phyloP scores from a whole-genome alignment of 2,888 invertebrate genomes.

The Hypomecis atomaria region DNA sequence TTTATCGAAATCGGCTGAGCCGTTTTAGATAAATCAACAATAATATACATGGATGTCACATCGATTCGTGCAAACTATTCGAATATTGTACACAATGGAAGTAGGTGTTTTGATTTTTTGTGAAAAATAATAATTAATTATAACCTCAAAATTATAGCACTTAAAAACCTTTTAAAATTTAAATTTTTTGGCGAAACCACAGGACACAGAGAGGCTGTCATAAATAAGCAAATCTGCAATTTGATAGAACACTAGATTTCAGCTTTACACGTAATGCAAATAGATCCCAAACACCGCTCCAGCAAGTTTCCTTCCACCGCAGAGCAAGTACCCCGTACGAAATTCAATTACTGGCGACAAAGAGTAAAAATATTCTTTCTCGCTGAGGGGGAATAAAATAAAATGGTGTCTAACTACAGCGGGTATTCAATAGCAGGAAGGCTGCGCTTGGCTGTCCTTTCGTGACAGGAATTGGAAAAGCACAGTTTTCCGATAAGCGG shows the following conservation, averaged over 20 bases:
- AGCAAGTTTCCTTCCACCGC: slow-evolving; percentile 37
- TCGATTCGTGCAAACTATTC: too few relatives aligned
- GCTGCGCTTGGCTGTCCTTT: slow-evolving; percentile 49
- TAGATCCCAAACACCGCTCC: slow-evolving; percentile 21
- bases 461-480: slow-evolving; percentile 56
- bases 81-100: too few relatives aligned
- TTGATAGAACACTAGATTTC: slow-evolving; percentile 8
- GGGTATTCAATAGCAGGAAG: slow-evolving; percentile 54
- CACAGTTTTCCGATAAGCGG: slow-evolving; percentile 49
- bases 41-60: too few relatives aligned
- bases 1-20: too few relatives aligned
- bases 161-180: too few relatives aligned
- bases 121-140: too few relatives aligned
- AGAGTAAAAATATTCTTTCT: slow-evolving; percentile 65
- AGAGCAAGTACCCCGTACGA: slow-evolving; percentile 56
- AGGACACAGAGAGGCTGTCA: too few relatives aligned
- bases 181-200: too few relatives aligned
- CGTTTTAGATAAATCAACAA: too few relatives aligned
- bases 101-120: too few relatives aligned
- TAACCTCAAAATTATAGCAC: too few relatives aligned
- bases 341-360: slow-evolving; percentile 70
- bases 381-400: slow-evolving; percentile 58
- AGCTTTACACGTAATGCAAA: slow-evolving; percentile 21
- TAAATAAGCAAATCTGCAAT: not conserved
- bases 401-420: slow-evolving; percentile 62